These are phyloP conservation scores for Camponotus vicinus DNA, from an alignment of 1,140 invertebrate genomes.

Conservation along the genomic window DNA sequence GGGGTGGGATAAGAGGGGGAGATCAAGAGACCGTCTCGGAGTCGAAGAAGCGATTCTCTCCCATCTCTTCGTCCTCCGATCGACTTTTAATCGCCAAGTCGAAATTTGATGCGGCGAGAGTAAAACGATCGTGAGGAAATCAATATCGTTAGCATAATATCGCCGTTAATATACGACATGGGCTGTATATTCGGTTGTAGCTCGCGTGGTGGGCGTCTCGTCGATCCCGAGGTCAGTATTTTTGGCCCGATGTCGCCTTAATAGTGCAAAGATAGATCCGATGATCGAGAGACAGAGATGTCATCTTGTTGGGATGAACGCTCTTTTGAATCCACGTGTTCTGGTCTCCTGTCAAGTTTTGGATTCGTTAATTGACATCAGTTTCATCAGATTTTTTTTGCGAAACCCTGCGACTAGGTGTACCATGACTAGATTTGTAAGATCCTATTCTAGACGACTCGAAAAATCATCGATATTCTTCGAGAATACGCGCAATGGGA, in stretches of 20 bases:
- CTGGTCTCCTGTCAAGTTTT: slow-evolving; percentile 37
- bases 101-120: slow-evolving; percentile 8
- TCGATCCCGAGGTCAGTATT: not conserved
- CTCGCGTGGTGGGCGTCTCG: not conserved
- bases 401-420: slow-evolving; percentile 32
- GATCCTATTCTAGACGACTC: no score
- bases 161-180: slow-evolving; percentile 13
- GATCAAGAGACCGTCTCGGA: not conserved
- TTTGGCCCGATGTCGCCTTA: slow-evolving; percentile 15
- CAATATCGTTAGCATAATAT: slow-evolving; percentile 41
- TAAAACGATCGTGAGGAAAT: slow-evolving; percentile 9
- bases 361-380: not conserved
- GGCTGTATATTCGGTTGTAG: not conserved
- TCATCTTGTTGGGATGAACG: slow-evolving; percentile 52
- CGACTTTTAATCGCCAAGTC: not conserved
- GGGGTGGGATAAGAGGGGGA: no score
- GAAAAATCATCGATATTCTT: not conserved
- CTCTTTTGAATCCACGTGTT: slow-evolving; percentile 6
- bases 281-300: slow-evolving; percentile 31
- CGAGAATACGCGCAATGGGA: slow-evolving; percentile 10
- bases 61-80: not conserved
- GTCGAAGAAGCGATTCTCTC: not conserved
- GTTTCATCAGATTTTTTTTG: slow-evolving; percentile 32
- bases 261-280: slow-evolving; percentile 8
- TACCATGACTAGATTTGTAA: not conserved